phyloP scores from a whole-genome alignment of 2,113 vertebrate species.

The Spilogale gracilis region DNA sequence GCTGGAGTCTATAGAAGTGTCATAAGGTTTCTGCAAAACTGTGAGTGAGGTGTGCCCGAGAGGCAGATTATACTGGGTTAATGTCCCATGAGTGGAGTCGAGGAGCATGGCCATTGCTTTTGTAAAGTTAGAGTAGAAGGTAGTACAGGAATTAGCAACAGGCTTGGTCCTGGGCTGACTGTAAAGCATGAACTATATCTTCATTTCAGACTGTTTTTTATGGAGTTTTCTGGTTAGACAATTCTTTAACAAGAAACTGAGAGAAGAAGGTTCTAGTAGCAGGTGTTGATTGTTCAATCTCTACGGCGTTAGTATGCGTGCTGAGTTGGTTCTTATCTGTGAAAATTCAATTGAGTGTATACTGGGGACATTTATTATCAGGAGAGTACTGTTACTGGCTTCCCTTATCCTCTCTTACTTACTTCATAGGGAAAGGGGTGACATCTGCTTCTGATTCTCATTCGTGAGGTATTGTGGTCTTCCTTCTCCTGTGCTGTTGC shows the following conservation, averaged over 20 bases:
- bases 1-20: background rate
- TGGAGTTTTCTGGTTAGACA: background rate
- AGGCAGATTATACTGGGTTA: background rate
- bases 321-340: background rate
- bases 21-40: background rate
- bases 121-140: background rate
- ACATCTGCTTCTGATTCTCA: background rate
- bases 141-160: background rate
- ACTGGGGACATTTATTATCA: background rate
- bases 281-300: background rate
- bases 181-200: background rate
- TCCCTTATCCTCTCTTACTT: background rate
- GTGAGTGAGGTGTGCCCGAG: background rate
- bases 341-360: background rate
- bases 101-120: background rate
- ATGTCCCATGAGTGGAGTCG: background rate
- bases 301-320: background rate
- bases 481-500: background rate
- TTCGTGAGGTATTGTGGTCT: background rate
- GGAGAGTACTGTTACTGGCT: background rate
- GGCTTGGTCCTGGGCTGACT: background rate
- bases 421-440: background rate
- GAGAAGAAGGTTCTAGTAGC: background rate
- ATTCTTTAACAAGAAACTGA: background rate
- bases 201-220: background rate